Percentiles rank a stretch among this genome's conserved stretches.
Evolutionary conservation across 1,140 invertebrate genomes (phyloP).

Genomic region (Temnothorax longispinosus): DNA sequence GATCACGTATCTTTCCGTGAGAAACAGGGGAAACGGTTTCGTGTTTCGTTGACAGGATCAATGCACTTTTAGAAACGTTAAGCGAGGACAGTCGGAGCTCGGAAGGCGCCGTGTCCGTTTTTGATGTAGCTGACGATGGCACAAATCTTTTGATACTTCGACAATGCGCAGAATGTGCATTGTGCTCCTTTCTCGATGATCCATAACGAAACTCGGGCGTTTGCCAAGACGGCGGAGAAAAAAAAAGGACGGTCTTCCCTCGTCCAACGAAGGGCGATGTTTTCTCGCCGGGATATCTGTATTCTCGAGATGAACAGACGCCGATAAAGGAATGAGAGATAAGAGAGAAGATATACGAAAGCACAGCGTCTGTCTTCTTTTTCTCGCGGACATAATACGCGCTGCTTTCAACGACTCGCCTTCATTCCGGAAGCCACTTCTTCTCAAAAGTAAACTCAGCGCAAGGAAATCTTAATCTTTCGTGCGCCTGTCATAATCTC

Average conservation of each 20-base stretch:
- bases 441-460: constrained; percentile 23
- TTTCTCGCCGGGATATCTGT: constrained; percentile 24
- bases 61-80: constrained; percentile 37
- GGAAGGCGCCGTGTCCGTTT: background rate
- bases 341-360: constrained; percentile 5
- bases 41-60: constrained; percentile 6
- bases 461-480: constrained; percentile 45
- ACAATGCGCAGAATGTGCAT: constrained; percentile 45
- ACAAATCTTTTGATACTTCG: constrained; percentile 53
- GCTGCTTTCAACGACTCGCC: constrained; percentile 17
- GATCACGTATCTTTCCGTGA: background rate
- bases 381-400: constrained; percentile 29
- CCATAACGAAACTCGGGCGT: constrained; percentile 40
- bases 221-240: constrained; percentile 15
- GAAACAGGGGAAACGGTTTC: constrained; percentile 21
- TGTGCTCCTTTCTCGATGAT: constrained; percentile 23
- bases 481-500: constrained; percentile 32
- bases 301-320: constrained; percentile 25
- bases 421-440: constrained; percentile 28
- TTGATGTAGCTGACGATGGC: constrained; percentile 38
- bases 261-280: constrained; percentile 11
- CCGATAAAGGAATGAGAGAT: constrained; percentile 30
- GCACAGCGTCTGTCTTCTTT: background rate
- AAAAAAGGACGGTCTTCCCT: background rate
- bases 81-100: background rate